phyloP scores from a whole-genome alignment of 2,797 vertebrate species.

The Gymnocypris eckloni region DNA sequence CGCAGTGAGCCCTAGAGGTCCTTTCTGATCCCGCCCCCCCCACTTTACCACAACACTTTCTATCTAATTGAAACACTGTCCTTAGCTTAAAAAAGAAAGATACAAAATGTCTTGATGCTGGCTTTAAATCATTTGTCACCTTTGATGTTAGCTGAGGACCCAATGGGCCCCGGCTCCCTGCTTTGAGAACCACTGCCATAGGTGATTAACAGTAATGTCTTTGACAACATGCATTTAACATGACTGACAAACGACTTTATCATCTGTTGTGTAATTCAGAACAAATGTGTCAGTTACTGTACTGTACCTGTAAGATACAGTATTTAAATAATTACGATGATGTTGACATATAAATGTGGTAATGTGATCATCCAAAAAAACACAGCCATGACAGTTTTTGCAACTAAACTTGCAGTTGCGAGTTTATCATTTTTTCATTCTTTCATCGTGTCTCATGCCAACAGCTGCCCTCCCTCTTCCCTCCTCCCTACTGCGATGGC shows the following conservation, averaged over 20 bases:
- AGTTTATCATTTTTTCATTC: background rate
- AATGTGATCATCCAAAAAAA: background rate
- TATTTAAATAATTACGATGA: background rate
- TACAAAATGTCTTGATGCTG: background rate
- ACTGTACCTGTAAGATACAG: background rate
- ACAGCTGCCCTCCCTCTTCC: conserved; percentile 3
- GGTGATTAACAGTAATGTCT: background rate
- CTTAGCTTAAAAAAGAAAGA: too few species aligned
- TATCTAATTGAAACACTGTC: background rate
- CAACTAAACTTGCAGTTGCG: too few species aligned
- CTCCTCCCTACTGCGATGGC: conserved; percentile 13
- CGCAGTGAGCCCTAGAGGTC: background rate
- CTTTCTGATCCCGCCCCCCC: background rate
- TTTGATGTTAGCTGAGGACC: background rate
- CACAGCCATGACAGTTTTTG: background rate
- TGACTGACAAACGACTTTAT: background rate
- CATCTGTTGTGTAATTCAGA: background rate
- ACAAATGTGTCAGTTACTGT: background rate
- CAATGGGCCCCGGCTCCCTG: background rate
- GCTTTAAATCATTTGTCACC: background rate
- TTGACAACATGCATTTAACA: background rate
- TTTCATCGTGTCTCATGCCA: background rate
- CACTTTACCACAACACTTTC: background rate
- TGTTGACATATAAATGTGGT: too few species aligned
- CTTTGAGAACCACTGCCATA: background rate